Conservation (phyloP, 2,888 invertebrate genomes). For the Aethes cnicana region DNA sequence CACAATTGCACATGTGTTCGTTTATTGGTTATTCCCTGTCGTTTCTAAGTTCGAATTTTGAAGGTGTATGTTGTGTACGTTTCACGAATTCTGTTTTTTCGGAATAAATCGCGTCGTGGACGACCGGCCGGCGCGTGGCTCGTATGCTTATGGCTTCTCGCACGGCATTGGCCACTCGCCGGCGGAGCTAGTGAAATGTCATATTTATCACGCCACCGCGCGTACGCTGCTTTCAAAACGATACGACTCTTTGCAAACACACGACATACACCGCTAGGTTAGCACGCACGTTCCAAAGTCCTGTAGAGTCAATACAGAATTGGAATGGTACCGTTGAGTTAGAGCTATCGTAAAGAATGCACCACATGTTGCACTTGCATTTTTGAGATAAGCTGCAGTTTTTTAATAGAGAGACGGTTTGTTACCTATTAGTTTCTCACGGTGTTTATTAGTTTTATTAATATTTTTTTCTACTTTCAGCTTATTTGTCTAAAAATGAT, state of each 20-base stretch:
- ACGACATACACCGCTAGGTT: constrained; percentile 39
- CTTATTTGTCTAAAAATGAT: no score
- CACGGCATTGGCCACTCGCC: constrained; percentile 47
- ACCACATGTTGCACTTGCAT: constrained; percentile 36
- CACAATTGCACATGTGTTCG: constrained; percentile 22
- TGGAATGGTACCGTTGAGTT: constrained; percentile 23
- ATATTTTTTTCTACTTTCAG: not conserved
- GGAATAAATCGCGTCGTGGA: constrained; percentile 32
- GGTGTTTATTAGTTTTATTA: not conserved
- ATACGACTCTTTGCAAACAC: constrained; percentile 29
- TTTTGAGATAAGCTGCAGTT: constrained; percentile 24
- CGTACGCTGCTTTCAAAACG: constrained; percentile 48
- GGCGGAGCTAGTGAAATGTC: constrained; percentile 55
- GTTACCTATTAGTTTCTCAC: constrained; percentile 2
- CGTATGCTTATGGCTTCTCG: constrained; percentile 47
- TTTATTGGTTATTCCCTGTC: not conserved
- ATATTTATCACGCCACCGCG: constrained; percentile 55
- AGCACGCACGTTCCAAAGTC: not conserved
- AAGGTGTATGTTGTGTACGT: constrained; percentile 14
- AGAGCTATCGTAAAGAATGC: constrained; percentile 32
- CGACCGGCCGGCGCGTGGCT: constrained; percentile 55
- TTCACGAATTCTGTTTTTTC: constrained; percentile 34
- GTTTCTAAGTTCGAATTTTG: constrained; percentile 5
- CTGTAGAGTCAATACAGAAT: constrained; percentile 11
- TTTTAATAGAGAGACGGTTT: constrained; percentile 6